phyloP scores from a whole-genome alignment of 2,113 vertebrate genomes.

The Bettongia penicillata region DNA sequence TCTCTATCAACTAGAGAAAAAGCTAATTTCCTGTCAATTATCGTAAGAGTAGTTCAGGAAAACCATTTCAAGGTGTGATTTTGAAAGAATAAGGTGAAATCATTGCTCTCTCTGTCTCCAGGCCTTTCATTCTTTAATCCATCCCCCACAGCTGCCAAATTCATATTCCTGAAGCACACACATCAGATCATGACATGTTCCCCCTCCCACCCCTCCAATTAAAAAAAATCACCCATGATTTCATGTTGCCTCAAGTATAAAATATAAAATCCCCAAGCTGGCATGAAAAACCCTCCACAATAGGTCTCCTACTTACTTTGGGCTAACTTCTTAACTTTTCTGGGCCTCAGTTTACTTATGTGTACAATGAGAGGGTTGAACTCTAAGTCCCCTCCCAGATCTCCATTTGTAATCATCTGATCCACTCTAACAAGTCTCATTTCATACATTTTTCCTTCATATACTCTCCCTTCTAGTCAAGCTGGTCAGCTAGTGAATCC shows the following conservation, averaged over 20 bases:
- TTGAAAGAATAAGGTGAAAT: background rate
- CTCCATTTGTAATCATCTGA: background rate
- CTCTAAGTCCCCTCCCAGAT: background rate
- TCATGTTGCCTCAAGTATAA: background rate
- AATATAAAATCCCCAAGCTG: background rate
- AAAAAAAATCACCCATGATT: background rate
- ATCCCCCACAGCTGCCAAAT: background rate
- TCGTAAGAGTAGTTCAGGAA: slow-evolving; percentile 27
- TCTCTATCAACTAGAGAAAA: slow-evolving; percentile 18
- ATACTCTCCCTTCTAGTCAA: background rate
- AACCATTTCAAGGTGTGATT: background rate
- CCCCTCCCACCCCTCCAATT: background rate
- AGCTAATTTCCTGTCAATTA: slow-evolving; percentile 8
- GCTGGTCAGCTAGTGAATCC: background rate
- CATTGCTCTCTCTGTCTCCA: background rate
- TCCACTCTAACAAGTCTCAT: background rate
- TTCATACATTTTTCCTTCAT: background rate
- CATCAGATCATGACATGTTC: background rate
- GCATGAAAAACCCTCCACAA: background rate
- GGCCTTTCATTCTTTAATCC: background rate
- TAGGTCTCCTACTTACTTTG: background rate
- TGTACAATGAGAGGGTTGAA: background rate
- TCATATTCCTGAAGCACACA: background rate
- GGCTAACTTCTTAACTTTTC: background rate
- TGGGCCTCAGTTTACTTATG: background rate